Evolutionary conservation across 2,888 invertebrate species (phyloP).

Genomic region (Noctua pronuba): DNA sequence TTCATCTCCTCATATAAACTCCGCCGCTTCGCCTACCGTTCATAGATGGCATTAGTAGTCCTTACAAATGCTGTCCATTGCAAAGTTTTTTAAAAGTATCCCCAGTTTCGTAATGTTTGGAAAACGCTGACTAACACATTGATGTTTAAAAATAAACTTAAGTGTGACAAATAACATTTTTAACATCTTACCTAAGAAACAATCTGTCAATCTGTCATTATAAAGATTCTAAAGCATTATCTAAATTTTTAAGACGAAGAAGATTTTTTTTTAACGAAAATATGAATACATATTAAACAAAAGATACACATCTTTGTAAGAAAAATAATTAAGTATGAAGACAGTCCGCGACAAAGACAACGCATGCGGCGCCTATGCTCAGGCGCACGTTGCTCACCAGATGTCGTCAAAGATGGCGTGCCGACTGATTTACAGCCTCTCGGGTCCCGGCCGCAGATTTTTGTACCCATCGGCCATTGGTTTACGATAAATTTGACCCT

Average conservation of each 20-base stretch:
- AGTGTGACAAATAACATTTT: not conserved
- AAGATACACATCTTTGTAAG: not conserved
- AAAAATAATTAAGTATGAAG: not conserved
- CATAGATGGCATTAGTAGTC: slow-evolving; percentile 42
- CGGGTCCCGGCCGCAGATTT: slow-evolving; percentile 68
- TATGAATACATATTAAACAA: not conserved
- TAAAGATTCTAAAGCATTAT: not conserved
- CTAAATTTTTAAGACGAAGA: not conserved
- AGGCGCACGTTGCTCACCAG: slow-evolving; percentile 72
- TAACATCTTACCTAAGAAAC: not conserved
- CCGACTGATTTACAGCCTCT: slow-evolving; percentile 80
- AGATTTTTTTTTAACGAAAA: not conserved
- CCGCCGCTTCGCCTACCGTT: not conserved
- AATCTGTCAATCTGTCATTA: not conserved
- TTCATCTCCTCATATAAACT: not conserved
- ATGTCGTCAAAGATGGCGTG: slow-evolving; percentile 78
- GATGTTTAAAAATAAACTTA: not conserved
- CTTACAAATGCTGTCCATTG: not conserved
- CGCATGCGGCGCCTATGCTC: slow-evolving; percentile 49
- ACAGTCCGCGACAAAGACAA: slow-evolving; percentile 35
- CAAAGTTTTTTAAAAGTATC: not conserved
- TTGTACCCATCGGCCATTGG: slow-evolving; percentile 63
- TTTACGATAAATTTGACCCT: slow-evolving; percentile 72
- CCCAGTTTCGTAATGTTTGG: not conserved
- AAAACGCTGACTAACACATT: not conserved